Base-by-base conservation (phyloP, 2,888 invertebrate genomes). In the Griposia aprilina region DNA sequence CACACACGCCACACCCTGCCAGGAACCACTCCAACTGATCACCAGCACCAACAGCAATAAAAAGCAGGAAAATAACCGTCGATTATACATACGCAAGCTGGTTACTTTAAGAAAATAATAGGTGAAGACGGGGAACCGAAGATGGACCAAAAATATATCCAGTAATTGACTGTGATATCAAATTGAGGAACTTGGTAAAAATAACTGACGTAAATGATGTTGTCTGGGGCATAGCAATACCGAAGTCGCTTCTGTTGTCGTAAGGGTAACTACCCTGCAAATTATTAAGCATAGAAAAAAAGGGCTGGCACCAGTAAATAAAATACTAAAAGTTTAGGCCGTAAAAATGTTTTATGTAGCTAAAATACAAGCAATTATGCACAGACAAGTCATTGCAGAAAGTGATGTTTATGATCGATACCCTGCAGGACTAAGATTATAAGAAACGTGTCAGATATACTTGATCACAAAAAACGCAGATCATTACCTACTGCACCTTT, bases 1-100 rank as follows among this genome's bases (percentile, higher is more conserved):
- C 80, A 3, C 87, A 80, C 81, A 74, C 84, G 23, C 89, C 88
- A 1, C 93, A 93, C 50, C 95, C 96, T 0, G 93, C 95, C 7
- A 90, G 96, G 81, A 95, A 96, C 90, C 96, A 95, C 83, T 95
- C 96, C 88, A 95, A 95, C 90, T 96, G 93, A 95, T 66, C 55
- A 60, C 0, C 36, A 23, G 26, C 50, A 36, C 8, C 59, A 4
- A 13, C 6, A 15, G 45, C 23, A 1, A 15, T 15, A 50, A 2
- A 45, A 30, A 4, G 57, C n/a, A n/a, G 8, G 13, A 11, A 2
- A 36, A 26, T 23, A 30, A 20, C 15, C 15, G 48, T 8, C 55
- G 20, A 48, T 26, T 8, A 45, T 1, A n/a, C 45, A 20, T 17
- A 23, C 3, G 8, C 4, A 23, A 23, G 3, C 13, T 8, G 57